A percentile compares a stretch with the other conserved stretches of the same genome.
These are phyloP conservation scores for Sitta carolinensis DNA, from an alignment of 2,797 vertebrate genomes.

Conservation along the genomic window DNA sequence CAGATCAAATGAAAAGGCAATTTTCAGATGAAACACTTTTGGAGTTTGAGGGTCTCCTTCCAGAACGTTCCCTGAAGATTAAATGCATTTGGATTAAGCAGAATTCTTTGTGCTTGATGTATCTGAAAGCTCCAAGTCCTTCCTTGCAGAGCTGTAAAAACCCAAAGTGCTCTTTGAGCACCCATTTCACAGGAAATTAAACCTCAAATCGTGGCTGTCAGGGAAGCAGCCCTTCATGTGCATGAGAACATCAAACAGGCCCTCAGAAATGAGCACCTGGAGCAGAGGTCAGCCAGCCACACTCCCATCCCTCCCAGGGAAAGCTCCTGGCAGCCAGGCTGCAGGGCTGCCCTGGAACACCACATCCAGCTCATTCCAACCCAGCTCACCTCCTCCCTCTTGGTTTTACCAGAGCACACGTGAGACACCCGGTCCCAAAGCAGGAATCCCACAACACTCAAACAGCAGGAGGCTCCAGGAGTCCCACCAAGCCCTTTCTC, in stretches of 20 bases:
- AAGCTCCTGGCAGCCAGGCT: fast-evolving
- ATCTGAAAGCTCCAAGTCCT: background rate
- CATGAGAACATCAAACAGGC: background rate
- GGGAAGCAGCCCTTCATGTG: background rate
- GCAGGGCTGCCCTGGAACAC: background rate
- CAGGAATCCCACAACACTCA: background rate
- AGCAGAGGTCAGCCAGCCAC: fast-evolving
- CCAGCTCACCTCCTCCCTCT: background rate
- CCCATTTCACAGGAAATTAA: background rate
- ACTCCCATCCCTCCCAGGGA: fast-evolving
- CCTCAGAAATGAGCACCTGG: background rate
- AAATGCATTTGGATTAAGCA: background rate
- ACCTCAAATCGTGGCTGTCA: background rate
- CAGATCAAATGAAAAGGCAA: background rate
- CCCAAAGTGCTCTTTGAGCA: background rate
- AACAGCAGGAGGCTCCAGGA: background rate
- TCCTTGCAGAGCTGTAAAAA: background rate
- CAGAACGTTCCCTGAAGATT: background rate
- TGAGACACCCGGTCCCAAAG: fast-evolving
- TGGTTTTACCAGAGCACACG: fast-evolving
- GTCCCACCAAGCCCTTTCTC: background rate
- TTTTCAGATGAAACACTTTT: background rate
- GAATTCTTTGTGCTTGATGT: background rate
- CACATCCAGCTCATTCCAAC: background rate
- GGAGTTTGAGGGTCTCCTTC: background rate